Evolutionary conservation across 1,140 invertebrate genomes (phyloP).

Genomic region (Pararge aegeria): DNA sequence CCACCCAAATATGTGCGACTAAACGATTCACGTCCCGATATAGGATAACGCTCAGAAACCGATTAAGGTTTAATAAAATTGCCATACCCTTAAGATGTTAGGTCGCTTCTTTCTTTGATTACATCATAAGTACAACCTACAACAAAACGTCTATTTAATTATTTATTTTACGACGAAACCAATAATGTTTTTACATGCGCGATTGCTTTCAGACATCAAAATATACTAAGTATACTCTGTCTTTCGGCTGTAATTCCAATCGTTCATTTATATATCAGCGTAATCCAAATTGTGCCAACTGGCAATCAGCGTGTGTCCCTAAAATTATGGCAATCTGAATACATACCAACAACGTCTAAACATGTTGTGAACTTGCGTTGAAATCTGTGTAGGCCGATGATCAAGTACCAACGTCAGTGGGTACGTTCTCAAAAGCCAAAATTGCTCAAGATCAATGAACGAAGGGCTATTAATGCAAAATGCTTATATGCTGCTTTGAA

Average conservation of each 20-base stretch:
- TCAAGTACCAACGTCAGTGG: conserved; percentile 10
- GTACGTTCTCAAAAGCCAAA: background rate
- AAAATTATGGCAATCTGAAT: conserved; percentile 36
- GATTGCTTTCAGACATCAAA: too few species aligned
- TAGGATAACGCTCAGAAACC: too few species aligned
- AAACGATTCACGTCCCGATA: too few species aligned
- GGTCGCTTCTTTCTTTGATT: too few species aligned
- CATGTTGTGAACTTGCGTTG: conserved; percentile 34
- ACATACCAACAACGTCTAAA: conserved; percentile 23
- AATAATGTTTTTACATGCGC: too few species aligned
- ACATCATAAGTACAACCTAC: too few species aligned
- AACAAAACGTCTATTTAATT: too few species aligned
- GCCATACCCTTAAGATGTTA: too few species aligned
- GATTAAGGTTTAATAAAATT: too few species aligned
- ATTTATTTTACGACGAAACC: too few species aligned
- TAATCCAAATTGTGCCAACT: conserved; percentile 51
- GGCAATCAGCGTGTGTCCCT: conserved; percentile 46
- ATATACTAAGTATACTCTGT: too few species aligned
- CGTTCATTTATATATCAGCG: conserved; percentile 17
- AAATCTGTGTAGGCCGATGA: conserved; percentile 27
- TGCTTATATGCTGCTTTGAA: conserved; percentile 6
- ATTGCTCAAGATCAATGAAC: conserved; percentile 30
- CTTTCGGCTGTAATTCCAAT: background rate
- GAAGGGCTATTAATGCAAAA: conserved; percentile 1
- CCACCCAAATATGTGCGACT: too few species aligned